Percentiles rank a stretch among this genome's conserved stretches.
phyloP scores from a whole-genome alignment of 2,113 vertebrate genomes.

The Argyrosomus japonicus region DNA sequence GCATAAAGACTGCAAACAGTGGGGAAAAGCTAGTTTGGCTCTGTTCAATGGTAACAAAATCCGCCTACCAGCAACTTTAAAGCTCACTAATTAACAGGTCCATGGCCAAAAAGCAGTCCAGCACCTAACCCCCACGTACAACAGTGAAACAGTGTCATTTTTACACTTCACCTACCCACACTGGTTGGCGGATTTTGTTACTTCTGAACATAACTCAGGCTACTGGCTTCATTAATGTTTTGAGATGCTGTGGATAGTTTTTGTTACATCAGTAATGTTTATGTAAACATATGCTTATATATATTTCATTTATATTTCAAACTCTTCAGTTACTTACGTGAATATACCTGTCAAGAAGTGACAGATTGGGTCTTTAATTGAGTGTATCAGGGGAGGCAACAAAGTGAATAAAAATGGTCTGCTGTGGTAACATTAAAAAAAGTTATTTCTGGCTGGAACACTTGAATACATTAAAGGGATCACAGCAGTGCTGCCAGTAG shows the following conservation, averaged over 20 bases:
- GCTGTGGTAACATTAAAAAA: slow-evolving; percentile 9
- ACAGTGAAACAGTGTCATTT: background rate
- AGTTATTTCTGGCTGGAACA: slow-evolving; percentile 6
- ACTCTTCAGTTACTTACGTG: background rate
- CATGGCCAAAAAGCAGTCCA: background rate
- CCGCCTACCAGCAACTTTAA: background rate
- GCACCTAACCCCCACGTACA: too few species aligned
- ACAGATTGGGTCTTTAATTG: slow-evolving; percentile 15
- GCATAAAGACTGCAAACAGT: background rate
- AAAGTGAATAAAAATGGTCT: background rate
- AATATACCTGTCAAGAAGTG: background rate
- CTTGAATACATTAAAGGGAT: slow-evolving; percentile 32
- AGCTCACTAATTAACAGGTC: background rate
- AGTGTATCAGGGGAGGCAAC: background rate
- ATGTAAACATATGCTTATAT: background rate
- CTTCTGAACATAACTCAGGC: background rate
- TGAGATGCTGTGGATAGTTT: background rate
- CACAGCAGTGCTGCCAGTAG: slow-evolving; percentile 2
- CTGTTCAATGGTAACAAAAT: background rate
- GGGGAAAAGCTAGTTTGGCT: background rate
- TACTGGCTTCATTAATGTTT: background rate
- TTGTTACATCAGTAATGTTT: background rate
- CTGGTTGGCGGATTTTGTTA: background rate
- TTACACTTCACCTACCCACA: background rate
- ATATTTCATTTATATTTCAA: background rate